Evolutionary conservation across 23 tunicate genomes (phyloP), one percentile per base, ranked within the genome.

Genomic region (Styela plicata): DNA sequence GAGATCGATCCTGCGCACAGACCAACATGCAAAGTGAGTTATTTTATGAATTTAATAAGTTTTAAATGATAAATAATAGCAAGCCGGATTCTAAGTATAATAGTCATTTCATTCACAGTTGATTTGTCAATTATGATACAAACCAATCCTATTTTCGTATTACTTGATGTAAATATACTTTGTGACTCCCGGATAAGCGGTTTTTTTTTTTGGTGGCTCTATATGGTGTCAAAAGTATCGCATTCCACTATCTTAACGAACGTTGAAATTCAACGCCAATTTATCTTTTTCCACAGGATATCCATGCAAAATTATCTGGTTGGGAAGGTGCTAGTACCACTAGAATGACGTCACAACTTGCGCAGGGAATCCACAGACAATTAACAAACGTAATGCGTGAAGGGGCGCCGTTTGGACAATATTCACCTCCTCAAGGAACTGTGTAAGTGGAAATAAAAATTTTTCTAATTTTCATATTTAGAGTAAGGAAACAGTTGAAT

Each of bases 281-380:
- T 68, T 20, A 16, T 31, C 29, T 44, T 36, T 44, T 24, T 27
- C 24, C 36, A 0, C 70, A 93, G 98, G 93, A 93, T 25, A 26
- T 93, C 3, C 98, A 85, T 34, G 91, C 87, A 10, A 93, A 93
- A 69, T 80, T 93, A n/a, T 86, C 79, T 0, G 98, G 93, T 2
- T 93, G 98, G 98, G 98, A 93, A 63, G 88, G 90, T 0, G 66
- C 82, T 18, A 80, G 70, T 37, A 81, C 93, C 13, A 82, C 98
- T 0, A 73, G 98, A 21, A 93, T 93, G 98, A 93, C 98, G 71
- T 93, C 98, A 80, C 98, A 93, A 63, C 64, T 93, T 16, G 93
- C 93, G 16, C 98, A 93, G 61, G 98, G 98, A 16, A 93, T 93
- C 33, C 98, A 93, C 78, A 75, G 98, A 26, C 98, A 93, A 70